phyloP scores from a whole-genome alignment of 2,797 vertebrate genomes.

The Malacoctenus gilli region DNA sequence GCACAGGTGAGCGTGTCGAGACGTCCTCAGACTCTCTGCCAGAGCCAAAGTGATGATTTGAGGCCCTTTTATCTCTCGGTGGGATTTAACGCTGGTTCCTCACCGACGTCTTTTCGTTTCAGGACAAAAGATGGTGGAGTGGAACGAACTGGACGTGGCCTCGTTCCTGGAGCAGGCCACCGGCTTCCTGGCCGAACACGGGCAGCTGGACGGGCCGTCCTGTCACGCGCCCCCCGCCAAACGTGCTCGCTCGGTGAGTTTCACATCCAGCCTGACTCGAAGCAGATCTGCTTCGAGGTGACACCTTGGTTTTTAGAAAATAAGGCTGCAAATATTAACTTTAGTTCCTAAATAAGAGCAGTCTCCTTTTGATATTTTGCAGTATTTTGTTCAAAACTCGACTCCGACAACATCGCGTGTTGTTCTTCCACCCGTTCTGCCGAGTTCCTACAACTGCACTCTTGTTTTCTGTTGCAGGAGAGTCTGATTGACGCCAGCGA shows the following conservation, averaged over 20 bases:
- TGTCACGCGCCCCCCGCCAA: conserved; percentile 93
- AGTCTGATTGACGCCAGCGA: conserved; percentile 98
- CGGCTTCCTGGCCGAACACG: conserved; percentile 95
- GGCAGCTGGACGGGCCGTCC: conserved; percentile 95
- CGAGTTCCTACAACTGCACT: conserved; percentile 36
- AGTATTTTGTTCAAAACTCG: conserved; percentile 1
- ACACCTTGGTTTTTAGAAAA: no score
- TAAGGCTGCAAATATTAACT: no score
- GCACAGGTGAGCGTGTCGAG: conserved; percentile 87
- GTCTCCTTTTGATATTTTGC: no score
- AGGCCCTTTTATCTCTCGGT: no score
- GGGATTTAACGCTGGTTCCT: no score
- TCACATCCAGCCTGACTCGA: no score
- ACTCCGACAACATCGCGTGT: no score
- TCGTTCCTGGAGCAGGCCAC: conserved; percentile 97
- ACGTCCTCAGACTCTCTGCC: no score
- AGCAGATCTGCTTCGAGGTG: no score
- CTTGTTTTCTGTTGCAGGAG: conserved; percentile 83
- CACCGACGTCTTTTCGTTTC: conserved; percentile 6
- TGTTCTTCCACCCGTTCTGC: not conserved
- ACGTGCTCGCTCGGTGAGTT: conserved; percentile 93
- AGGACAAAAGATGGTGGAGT: conserved; percentile 99
- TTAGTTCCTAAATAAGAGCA: no score
- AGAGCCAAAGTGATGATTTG: no score
- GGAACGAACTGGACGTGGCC: conserved; percentile 95